Base-by-base conservation (phyloP, 2,113 vertebrate genomes). In the Aphyosemion australe region DNA sequence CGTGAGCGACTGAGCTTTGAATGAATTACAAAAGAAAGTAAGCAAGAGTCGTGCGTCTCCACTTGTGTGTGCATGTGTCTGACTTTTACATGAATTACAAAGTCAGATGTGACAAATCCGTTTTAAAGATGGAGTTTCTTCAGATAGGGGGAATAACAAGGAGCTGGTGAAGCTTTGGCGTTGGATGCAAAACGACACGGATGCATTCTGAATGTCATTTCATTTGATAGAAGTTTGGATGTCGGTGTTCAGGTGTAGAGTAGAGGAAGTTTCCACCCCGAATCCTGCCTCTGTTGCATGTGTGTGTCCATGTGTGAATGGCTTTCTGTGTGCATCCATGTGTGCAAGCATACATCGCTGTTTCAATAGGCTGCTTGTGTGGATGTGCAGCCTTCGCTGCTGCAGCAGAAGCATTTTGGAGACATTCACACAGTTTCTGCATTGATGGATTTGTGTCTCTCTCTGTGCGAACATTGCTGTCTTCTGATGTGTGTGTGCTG, bases 71-170 rank as follows among this genome's bases (percentile, higher is more conserved):
- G 45, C 2, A 8, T 31, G 65, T 18, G 43, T 21, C 69, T n/a
- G 47, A 26, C 39, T 50, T 79, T 70, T 70, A 56, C 74, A 54
- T 7, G 54, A 76, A 90, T 88, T 73, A 83, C 64, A 84, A 84
- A 84, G 84, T 83, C 78, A 82, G 74, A 82, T 82, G 76, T 76
- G 82, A 79, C 84, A 87, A 86, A 84, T 48, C 80, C 81, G 81
- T 61, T 48, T 72, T 73, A 83, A 74, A 76, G 74, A 79, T 42
- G 26, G 72, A 47, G 52, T 74, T 74, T 75, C 63, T 83, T 21
- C 14, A 14, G 79, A 69, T 78, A 3, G 11, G 12, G 41, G 79
- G 73, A 26, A 84, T 83, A 84, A 87, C 85, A 72, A 80, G 78
- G 61, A 80, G 64, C 16, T 50, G 62, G 56, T 15, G 12, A 66